Percentiles rank a stretch among this genome's conserved stretches.
These are phyloP conservation scores for Galaxea fascicularis DNA, from an alignment of 92 coral and sea anemone species.

Conservation along the genomic window DNA sequence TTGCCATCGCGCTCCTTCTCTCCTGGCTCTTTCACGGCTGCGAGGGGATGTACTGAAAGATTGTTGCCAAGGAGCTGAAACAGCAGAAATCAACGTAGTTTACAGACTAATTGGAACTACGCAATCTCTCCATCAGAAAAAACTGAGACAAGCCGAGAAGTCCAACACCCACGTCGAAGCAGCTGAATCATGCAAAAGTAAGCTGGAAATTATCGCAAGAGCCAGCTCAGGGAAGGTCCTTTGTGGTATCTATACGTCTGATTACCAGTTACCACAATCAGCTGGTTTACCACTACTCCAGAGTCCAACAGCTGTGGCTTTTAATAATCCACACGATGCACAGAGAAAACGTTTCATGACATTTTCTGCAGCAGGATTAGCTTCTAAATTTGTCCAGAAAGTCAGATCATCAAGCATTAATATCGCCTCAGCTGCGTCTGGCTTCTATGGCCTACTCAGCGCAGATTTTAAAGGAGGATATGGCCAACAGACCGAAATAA, in stretches of 20 bases:
- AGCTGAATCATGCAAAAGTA: constrained; percentile 29
- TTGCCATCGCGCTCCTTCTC: constrained; percentile 34
- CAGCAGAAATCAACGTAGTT: constrained; percentile 47
- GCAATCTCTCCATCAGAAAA: constrained; percentile 29
- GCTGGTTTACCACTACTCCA: constrained; percentile 30
- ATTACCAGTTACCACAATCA: constrained; percentile 29
- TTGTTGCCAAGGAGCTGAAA: constrained; percentile 38
- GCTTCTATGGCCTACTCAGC: constrained; percentile 37
- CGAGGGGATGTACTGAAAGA: neutral
- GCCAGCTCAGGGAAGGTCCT: constrained; percentile 54
- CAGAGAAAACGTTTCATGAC: constrained; percentile 21
- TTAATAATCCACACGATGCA: constrained; percentile 28
- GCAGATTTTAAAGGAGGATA: constrained; percentile 33
- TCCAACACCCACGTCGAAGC: constrained; percentile 39
- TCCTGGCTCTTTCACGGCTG: constrained; percentile 38
- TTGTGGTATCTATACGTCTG: constrained; percentile 53
- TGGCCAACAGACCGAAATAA: neutral
- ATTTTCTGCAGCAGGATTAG: constrained; percentile 33
- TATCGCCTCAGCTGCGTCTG: constrained; percentile 32
- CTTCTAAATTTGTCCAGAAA: constrained; percentile 31
- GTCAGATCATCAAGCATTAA: constrained; percentile 45
- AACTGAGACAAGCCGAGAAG: constrained; percentile 31
- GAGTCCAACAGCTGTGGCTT: constrained; percentile 32
- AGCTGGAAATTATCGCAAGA: constrained; percentile 40
- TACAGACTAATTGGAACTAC: constrained; percentile 15